Evolutionary conservation across 2,113 vertebrate genomes (phyloP).

Genomic region (Pseudorasbora parva): DNA sequence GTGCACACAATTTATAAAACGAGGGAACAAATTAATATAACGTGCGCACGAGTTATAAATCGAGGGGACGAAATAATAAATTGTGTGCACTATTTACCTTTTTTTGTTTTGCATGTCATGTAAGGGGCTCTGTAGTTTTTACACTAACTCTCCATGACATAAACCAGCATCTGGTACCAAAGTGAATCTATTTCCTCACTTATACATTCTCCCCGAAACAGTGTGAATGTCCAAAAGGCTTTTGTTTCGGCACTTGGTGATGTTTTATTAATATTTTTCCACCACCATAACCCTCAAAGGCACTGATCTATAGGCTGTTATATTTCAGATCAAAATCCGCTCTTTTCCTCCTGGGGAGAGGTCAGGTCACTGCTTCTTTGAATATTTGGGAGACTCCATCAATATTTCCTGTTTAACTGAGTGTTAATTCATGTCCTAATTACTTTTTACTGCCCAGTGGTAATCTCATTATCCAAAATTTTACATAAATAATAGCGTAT

Average conservation of each 20-base stretch:
- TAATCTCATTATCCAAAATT: conserved; percentile 25
- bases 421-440: conserved; percentile 45
- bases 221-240: not conserved
- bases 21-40: too few relatives aligned
- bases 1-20: too few relatives aligned
- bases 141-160: not conserved
- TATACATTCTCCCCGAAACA: not conserved
- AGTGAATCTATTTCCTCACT: not conserved
- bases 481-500: conserved; percentile 5
- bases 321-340: not conserved
- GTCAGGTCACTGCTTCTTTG: conserved; percentile 33
- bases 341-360: conserved; percentile 12
- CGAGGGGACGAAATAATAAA: too few relatives aligned
- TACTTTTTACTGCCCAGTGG: conserved; percentile 33
- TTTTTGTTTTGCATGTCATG: too few relatives aligned
- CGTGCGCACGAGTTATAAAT: too few relatives aligned
- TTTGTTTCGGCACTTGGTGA: conserved; percentile 3
- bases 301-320: conserved; percentile 16
- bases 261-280: conserved; percentile 25
- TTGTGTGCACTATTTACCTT: too few relatives aligned
- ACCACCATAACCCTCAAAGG: conserved; percentile 4
- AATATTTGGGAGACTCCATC: conserved; percentile 1
- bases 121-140: too few relatives aligned
- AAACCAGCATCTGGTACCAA: not conserved
- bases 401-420: conserved; percentile 28